phyloP scores from a whole-genome alignment of 2,113 vertebrate genomes.

The Siphamia tubifer region DNA sequence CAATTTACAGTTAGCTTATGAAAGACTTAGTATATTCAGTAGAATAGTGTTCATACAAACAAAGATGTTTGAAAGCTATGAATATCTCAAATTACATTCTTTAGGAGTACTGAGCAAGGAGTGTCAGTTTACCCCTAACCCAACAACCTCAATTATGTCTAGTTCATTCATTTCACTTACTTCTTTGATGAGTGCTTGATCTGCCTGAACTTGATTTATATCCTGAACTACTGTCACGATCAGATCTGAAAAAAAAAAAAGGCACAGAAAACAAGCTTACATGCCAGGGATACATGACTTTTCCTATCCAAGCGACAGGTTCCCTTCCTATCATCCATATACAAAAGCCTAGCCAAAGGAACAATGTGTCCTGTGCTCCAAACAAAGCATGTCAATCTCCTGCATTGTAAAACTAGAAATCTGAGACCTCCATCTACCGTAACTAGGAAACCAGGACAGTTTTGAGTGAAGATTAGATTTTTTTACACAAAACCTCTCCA shows the following conservation, averaged over 20 bases:
- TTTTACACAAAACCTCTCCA: neutral
- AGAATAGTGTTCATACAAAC: neutral
- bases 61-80: neutral
- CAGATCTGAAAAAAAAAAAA: slow-evolving; percentile 60
- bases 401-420: slow-evolving; percentile 42
- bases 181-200: slow-evolving; percentile 29
- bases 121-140: neutral
- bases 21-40: neutral
- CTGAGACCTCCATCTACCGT: slow-evolving; percentile 32
- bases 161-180: slow-evolving; percentile 52
- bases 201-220: fast-evolving
- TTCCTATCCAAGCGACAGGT: neutral
- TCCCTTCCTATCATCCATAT: neutral
- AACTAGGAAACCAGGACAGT: slow-evolving; percentile 15
- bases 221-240: slow-evolving; percentile 23
- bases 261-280: neutral
- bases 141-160: neutral
- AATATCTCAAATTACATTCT: slow-evolving; percentile 23
- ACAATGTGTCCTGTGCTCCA: slow-evolving; percentile 10
- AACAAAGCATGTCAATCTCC: slow-evolving; percentile 30
- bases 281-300: neutral
- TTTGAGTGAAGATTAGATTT: slow-evolving; percentile 2
- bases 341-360: neutral
- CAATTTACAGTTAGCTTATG: neutral
- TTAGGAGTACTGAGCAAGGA: neutral